Evolutionary conservation across 2,888 invertebrate genomes (phyloP).

Genomic region (Agrilus biguttatus): DNA sequence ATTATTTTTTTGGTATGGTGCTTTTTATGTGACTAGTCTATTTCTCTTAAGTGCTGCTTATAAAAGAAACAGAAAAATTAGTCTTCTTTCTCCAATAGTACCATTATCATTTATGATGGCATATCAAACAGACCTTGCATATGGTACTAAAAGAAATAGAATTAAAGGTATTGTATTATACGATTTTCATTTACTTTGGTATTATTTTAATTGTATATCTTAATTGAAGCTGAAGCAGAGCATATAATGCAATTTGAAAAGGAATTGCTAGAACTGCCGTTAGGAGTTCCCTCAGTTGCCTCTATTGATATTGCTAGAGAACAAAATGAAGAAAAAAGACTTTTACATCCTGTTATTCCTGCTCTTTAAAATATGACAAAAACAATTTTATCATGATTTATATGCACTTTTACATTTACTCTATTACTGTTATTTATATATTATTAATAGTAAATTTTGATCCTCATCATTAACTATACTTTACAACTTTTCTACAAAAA

Average conservation of each 20-base stretch:
- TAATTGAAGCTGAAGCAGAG: conserved; percentile 53
- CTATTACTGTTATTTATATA: too few relatives aligned
- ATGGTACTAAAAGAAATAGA: conserved; percentile 61
- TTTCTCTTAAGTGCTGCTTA: conserved; percentile 41
- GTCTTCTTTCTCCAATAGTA: conserved; percentile 48
- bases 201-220: conserved; percentile 5
- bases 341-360: conserved; percentile 18
- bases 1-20: conserved; percentile 54
- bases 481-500: too few relatives aligned
- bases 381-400: background rate
- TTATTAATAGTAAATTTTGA: too few relatives aligned
- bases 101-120: conserved; percentile 57
- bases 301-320: conserved; percentile 20
- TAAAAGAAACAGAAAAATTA: conserved; percentile 43
- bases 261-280: conserved; percentile 54
- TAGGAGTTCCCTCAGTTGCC: conserved; percentile 59
- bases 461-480: too few relatives aligned
- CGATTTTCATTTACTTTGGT: conserved; percentile 2
- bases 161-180: conserved; percentile 45
- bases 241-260: conserved; percentile 63
- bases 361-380: conserved; percentile 6
- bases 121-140: conserved; percentile 63
- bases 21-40: conserved; percentile 47
- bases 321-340: conserved; percentile 21
- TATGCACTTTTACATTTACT: too few relatives aligned